Evolutionary conservation across 1,140 invertebrate genomes (phyloP).

Genomic region (Drosophila eugracilis): DNA sequence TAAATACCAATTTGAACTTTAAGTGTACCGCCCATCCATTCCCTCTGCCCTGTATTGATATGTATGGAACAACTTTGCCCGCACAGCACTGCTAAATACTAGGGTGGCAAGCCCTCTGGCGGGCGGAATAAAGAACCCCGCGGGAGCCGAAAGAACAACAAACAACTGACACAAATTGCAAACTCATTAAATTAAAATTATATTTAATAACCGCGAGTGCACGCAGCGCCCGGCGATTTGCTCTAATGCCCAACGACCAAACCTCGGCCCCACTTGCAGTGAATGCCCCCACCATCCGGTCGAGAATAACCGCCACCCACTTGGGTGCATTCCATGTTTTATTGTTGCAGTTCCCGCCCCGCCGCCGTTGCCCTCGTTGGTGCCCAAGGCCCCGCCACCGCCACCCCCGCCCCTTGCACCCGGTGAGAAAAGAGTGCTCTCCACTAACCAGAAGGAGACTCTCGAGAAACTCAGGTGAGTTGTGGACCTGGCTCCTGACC

Average conservation of each 20-base stretch:
- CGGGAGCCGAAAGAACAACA: slow-evolving; percentile 37
- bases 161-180: slow-evolving; percentile 81
- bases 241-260: slow-evolving; percentile 59
- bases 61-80: slow-evolving; percentile 70
- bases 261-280: slow-evolving; percentile 40
- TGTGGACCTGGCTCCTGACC: slow-evolving; percentile 3
- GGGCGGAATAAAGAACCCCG: background rate
- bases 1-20: background rate
- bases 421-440: slow-evolving; percentile 85
- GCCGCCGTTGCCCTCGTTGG: slow-evolving; percentile 79
- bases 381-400: slow-evolving; percentile 87
- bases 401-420: slow-evolving; percentile 88
- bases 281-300: background rate
- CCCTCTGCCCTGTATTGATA: slow-evolving; percentile 61
- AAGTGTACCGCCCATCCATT: slow-evolving; percentile 16
- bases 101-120: background rate
- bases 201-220: slow-evolving; percentile 80
- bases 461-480: slow-evolving; percentile 86
- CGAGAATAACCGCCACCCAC: slow-evolving; percentile 11
- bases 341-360: slow-evolving; percentile 75
- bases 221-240: slow-evolving; percentile 75
- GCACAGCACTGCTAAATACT: slow-evolving; percentile 19
- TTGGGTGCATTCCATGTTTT: slow-evolving; percentile 34
- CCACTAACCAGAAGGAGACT: slow-evolving; percentile 85
- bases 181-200: slow-evolving; percentile 84